These are phyloP conservation scores for Cavia aperea DNA, from an alignment of 2,113 vertebrate genomes.

Conservation along the genomic window DNA sequence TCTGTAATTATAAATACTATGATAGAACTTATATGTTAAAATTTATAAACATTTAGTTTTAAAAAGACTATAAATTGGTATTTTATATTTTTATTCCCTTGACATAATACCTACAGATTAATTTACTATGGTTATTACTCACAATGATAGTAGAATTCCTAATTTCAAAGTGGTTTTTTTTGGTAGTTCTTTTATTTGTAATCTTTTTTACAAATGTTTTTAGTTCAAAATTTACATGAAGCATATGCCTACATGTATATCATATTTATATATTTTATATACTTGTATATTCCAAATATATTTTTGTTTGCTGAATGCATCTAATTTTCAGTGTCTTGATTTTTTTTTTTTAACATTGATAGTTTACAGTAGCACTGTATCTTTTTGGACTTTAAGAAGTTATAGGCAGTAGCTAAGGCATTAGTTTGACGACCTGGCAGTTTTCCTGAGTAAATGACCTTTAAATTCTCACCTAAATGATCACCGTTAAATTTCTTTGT, in stretches of 20 bases:
- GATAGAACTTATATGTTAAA: not conserved
- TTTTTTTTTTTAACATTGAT: slow-evolving; percentile 35
- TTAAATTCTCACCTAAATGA: not conserved
- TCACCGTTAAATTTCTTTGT: slow-evolving; percentile 7
- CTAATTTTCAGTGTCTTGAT: slow-evolving; percentile 1
- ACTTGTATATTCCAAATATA: not conserved
- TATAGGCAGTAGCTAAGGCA: not conserved
- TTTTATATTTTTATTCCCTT: slow-evolving; percentile 45
- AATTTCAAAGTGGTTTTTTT: slow-evolving; percentile 24
- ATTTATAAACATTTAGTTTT: slow-evolving; percentile 38
- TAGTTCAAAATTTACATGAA: slow-evolving; percentile 32
- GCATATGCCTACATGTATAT: not conserved
- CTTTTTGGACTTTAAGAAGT: not conserved
- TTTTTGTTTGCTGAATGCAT: slow-evolving; percentile 9
- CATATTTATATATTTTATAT: not conserved
- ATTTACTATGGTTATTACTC: not conserved
- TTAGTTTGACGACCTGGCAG: not conserved
- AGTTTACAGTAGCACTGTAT: not conserved
- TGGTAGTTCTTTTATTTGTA: slow-evolving; percentile 16
- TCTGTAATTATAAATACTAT: slow-evolving; percentile 9
- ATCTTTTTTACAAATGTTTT: slow-evolving; percentile 24
- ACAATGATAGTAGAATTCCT: slow-evolving; percentile 13
- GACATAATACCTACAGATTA: not conserved
- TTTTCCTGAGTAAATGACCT: not conserved
- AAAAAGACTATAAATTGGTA: slow-evolving; percentile 15